These are phyloP conservation scores for Tryphoninae sp. DNA, from an alignment of 2,888 invertebrate species.

Conservation along the genomic window DNA sequence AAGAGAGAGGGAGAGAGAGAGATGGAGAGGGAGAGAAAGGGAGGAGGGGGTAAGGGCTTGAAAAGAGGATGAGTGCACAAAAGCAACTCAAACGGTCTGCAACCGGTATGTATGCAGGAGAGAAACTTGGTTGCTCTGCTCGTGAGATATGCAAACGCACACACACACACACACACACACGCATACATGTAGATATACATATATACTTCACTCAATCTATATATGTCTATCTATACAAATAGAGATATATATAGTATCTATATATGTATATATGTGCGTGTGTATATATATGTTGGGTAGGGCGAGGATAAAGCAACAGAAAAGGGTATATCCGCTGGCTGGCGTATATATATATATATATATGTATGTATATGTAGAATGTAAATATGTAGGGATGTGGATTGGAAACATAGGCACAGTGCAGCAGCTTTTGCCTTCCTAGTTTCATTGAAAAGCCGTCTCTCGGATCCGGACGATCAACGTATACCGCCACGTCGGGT, in stretches of 20 bases:
- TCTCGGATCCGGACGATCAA: slow-evolving; percentile 52
- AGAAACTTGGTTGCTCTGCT: too few species aligned
- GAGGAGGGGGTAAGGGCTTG: slow-evolving; percentile 25
- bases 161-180: too few species aligned
- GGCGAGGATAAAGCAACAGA: slow-evolving; percentile 27
- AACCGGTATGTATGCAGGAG: slow-evolving; percentile 60
- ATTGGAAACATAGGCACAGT: slow-evolving; percentile 55
- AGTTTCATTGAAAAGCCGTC: slow-evolving; percentile 65
- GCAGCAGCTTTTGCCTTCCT: slow-evolving; percentile 61
- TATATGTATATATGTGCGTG: slow-evolving; percentile 18
- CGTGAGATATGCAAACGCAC: too few species aligned
- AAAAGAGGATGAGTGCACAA: slow-evolving; percentile 54
- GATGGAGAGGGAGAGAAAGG: slow-evolving; percentile 25
- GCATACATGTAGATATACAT: too few species aligned
- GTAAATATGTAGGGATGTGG: slow-evolving; percentile 48
- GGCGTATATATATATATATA: slow-evolving; percentile 14
- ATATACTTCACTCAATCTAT: too few species aligned
- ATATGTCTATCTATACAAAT: slow-evolving; percentile 25
- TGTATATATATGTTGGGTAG: slow-evolving; percentile 23
- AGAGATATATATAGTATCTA: slow-evolving; percentile 42
- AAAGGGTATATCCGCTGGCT: slow-evolving; percentile 59
- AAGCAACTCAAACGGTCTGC: slow-evolving; percentile 63
- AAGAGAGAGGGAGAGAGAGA: not conserved
- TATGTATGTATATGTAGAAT: not conserved
- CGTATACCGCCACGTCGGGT: slow-evolving; percentile 39